A percentile compares a stretch with the other conserved stretches of the same genome.
phyloP scores from a whole-genome alignment of 2,797 vertebrate genomes.

The Adrianichthys oophorus region DNA sequence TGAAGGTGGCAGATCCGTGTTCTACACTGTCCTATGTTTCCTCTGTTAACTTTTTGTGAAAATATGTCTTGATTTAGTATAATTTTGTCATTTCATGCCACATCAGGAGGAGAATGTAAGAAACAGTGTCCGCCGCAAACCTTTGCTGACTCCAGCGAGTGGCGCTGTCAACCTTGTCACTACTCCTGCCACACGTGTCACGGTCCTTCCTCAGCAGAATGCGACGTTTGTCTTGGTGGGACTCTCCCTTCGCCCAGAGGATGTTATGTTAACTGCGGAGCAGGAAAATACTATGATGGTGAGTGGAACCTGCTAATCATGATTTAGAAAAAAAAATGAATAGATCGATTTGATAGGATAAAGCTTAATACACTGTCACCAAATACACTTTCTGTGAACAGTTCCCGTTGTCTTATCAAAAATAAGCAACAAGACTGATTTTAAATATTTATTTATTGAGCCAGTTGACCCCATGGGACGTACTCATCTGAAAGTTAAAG shows the following conservation, averaged over 20 bases:
- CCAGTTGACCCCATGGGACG: too few species aligned
- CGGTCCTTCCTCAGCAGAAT: slow-evolving; percentile 72
- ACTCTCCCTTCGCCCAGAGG: slow-evolving; percentile 72
- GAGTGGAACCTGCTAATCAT: slow-evolving; percentile 31
- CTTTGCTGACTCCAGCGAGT: slow-evolving; percentile 73
- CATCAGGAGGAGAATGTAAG: slow-evolving; percentile 73
- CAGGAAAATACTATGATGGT: slow-evolving; percentile 80
- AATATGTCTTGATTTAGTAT: neutral
- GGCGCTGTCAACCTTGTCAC: slow-evolving; percentile 80
- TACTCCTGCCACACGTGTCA: slow-evolving; percentile 75
- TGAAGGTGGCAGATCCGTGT: too few species aligned
- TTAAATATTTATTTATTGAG: too few species aligned
- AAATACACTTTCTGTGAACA: neutral
- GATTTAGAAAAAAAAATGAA: neutral
- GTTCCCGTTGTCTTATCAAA: too few species aligned
- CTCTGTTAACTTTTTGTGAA: neutral
- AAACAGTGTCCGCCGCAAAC: slow-evolving; percentile 75
- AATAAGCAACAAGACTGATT: too few species aligned
- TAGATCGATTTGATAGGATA: neutral
- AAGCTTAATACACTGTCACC: neutral
- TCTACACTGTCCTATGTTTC: neutral
- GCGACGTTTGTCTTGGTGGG: slow-evolving; percentile 71
- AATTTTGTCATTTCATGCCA: slow-evolving; percentile 3
- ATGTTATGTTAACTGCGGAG: slow-evolving; percentile 74
- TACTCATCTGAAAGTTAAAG: too few species aligned